Evolutionary conservation across 2,113 vertebrate species (phyloP), one percentile per base, ranked within the genome.

Genomic region (Nycticebus coucang): DNA sequence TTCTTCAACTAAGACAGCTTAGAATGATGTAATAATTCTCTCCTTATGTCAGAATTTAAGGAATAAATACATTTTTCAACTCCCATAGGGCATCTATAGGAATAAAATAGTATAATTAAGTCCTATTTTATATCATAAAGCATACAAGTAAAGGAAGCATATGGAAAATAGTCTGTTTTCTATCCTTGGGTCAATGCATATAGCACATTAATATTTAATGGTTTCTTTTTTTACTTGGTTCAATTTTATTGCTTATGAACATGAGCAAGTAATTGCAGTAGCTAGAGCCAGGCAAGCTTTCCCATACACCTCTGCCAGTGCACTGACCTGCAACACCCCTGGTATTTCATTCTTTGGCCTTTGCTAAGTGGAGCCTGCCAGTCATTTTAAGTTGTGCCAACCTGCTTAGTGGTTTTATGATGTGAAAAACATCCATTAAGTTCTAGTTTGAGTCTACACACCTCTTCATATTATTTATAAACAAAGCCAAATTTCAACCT

Each of bases 381-480:
- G 18, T 98, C 96, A 97, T 97, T 98, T 95, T 97, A 92, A 98
- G 94, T 71, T 87, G 82, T 98, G 97, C 97, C 97, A 98, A 97
- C 95, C 60, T 93, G 14, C 82, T 57, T 91, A 96, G 77, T 83
- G 62, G 60, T 97, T 98, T 97, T 97, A 94, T 95, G 92, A 96
- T 98, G 37, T 96, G 93, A 96, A 96, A 98, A 95, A 33, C 87
- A 97, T 97, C 95, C 96, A 66, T 95, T 97, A 97, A 97, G 87
- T 97, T 72, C 77, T 95, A 89, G 80, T 96, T 89, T 66, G 92
- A 97, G 85, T 95, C 88, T 96, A 89, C 33, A 95, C 28, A 17
- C 96, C 57, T 95, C 85, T 97, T 98, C 18, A 45, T 93, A 95
- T 96, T 89, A 87, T 41, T 94, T 97, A 24, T 86, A 98, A 97